A percentile compares a stretch with the other conserved stretches of the same genome.
Conservation (phyloP, 2,113 vertebrate species). For the Fulica atra region DNA sequence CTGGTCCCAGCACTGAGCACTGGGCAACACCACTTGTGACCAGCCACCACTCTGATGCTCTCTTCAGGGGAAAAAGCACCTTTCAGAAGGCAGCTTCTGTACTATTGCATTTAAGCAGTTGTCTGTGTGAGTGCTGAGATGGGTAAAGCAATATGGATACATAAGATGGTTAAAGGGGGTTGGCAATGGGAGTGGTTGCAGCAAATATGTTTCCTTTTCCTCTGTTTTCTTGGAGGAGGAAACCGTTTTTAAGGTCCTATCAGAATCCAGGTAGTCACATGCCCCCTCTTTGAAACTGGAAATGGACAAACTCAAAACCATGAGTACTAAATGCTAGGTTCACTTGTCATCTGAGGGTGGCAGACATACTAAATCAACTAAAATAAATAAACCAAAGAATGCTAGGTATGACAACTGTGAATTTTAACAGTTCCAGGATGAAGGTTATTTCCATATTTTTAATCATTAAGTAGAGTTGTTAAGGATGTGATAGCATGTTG, state of each 20-base stretch:
- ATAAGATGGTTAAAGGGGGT: background rate
- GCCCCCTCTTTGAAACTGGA: background rate
- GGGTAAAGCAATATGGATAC: background rate
- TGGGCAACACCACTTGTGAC: too few relatives aligned
- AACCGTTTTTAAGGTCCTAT: background rate
- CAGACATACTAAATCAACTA: background rate
- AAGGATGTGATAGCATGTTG: fast-evolving
- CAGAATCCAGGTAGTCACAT: background rate
- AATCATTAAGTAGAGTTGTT: background rate
- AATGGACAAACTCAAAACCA: background rate
- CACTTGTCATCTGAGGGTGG: background rate
- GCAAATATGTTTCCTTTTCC: background rate
- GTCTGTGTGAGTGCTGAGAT: background rate
- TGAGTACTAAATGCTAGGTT: background rate
- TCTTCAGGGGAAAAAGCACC: background rate
- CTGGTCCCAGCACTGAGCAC: too few relatives aligned
- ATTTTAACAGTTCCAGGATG: background rate
- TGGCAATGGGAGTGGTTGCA: background rate
- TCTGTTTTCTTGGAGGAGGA: background rate
- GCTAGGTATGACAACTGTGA: background rate
- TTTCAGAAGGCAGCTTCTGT: background rate
- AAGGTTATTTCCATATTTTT: background rate
- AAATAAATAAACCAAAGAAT: background rate
- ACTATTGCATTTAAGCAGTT: background rate
- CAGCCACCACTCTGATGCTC: background rate